Percentiles rank a stretch among this genome's conserved stretches.
Conservation (phyloP, 2,797 vertebrate genomes). For the Schizothorax lantsangensis region DNA sequence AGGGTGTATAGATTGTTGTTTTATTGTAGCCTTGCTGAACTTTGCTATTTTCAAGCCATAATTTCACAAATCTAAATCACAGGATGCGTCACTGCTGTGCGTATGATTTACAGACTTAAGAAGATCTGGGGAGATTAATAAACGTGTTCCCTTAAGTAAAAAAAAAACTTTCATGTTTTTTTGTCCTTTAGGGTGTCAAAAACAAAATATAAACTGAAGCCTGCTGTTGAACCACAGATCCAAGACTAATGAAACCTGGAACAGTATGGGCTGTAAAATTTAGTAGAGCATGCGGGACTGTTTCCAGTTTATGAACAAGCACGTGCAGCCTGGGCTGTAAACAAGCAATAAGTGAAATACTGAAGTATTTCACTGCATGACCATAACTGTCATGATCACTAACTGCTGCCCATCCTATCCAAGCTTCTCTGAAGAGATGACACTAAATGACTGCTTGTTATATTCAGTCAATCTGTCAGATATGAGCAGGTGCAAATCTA, state of each 20-base stretch:
- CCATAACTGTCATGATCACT: background rate
- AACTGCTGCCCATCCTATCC: background rate
- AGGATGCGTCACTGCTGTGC: constrained; percentile 29
- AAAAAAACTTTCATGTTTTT: constrained; percentile 20
- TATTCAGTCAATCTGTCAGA: constrained; percentile 15
- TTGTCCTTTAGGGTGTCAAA: constrained; percentile 33
- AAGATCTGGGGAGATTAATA: constrained; percentile 31
- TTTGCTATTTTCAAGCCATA: constrained; percentile 19
- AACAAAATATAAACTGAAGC: constrained; percentile 31
- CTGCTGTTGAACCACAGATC: constrained; percentile 36
- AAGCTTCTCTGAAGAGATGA: background rate
- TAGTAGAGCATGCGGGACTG: constrained; percentile 54
- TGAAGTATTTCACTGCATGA: background rate
- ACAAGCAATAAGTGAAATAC: constrained; percentile 22
- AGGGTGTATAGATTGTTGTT: constrained; percentile 4
- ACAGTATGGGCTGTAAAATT: constrained; percentile 51
- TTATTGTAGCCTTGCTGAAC: constrained; percentile 13
- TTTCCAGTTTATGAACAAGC: constrained; percentile 59
- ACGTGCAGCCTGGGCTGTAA: constrained; percentile 60
- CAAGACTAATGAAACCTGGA: constrained; percentile 48
- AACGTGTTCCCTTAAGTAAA: constrained; percentile 30
- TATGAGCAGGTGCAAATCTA: background rate
- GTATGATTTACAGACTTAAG: constrained; percentile 17
- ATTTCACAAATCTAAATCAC: constrained; percentile 23
- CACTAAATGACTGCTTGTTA: background rate